Evolutionary conservation across 2,113 vertebrate species (phyloP).

Genomic region (Pteronura brasiliensis): DNA sequence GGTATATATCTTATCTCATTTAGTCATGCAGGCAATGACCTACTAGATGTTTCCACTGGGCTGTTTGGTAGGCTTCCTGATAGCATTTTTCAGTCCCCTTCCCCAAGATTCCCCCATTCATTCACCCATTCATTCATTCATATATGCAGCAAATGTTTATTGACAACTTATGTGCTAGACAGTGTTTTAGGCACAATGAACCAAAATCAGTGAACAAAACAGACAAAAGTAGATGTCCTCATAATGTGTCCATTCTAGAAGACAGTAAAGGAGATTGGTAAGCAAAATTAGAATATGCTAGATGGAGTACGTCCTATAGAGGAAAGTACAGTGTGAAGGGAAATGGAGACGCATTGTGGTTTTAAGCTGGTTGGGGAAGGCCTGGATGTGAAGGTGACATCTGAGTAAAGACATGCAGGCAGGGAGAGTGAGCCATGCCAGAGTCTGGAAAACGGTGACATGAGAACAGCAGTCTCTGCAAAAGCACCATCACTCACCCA

Average conservation of each 20-base stretch:
- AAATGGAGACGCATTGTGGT: not conserved
- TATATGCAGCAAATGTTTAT: not conserved
- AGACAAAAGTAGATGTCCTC: not conserved
- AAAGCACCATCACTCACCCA: not conserved
- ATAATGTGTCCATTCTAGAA: not conserved
- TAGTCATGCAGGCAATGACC: not conserved
- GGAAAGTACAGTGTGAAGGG: not conserved
- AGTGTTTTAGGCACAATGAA: not conserved
- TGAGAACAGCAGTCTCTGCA: not conserved
- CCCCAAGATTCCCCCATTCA: not conserved
- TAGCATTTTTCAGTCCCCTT: not conserved
- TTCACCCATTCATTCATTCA: not conserved
- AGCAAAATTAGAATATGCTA: not conserved
- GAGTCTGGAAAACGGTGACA: not conserved
- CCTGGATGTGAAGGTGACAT: not conserved
- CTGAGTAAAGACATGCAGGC: not conserved
- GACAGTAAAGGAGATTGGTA: not conserved
- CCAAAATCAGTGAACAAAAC: not conserved
- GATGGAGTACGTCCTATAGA: not conserved
- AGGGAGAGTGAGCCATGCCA: not conserved
- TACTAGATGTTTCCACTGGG: not conserved
- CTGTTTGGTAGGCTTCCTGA: not conserved
- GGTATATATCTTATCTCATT: not conserved
- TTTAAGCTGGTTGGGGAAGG: not conserved
- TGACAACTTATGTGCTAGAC: not conserved